Base-by-base conservation (phyloP, 1,140 invertebrate species). In the Drosophila kepulauana region DNA sequence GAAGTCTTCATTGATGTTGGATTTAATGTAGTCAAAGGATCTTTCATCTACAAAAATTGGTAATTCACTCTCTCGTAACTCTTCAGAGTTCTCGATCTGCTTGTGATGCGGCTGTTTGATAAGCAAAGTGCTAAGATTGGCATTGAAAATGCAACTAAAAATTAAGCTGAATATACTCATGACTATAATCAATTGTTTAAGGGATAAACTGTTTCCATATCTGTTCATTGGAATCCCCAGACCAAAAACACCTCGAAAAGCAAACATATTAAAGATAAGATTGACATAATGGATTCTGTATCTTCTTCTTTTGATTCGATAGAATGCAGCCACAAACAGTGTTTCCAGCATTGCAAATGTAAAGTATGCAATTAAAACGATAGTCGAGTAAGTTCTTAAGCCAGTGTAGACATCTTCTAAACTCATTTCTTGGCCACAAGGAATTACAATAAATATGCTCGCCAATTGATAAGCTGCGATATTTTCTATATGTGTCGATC, bases 101-200 rank as follows among this genome's bases (percentile, higher is more conserved):
- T 13, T 33, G 0, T 15, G 1, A 0, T 46, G 3, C 0, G 49
- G 46, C 5, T 45, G 48, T 5, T 63, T 79, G 3, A 62, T 76
- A 0, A 82, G 38, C 15, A 82, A 7, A 1, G 80, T 65, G 41
- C 63, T 82, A 0, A 82, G 13, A 8, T 72, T 82, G 25, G 71
- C 68, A 49, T 51, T 72, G 1, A 82, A 56, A 1, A 64, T 62
- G 5, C 51, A 68, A 11, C 38, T 75, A 0, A 57, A 65, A 0
- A 82, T 38, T 5, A 82, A 28, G 1, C 75, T 68, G 5, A 75
- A 82, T 3, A 76, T 16, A 8, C 41, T 61, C 16, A 82, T 75
- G 3, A 66, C 20, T 25, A 82, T 33, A 0, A 75, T 38, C 1
- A 75, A 48, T 41, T 79, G 79, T 0, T 51, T 58, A 0, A 82